These are phyloP conservation scores for Riptortus pedestris DNA, from an alignment of 1,140 invertebrate genomes.

Conservation along the genomic window DNA sequence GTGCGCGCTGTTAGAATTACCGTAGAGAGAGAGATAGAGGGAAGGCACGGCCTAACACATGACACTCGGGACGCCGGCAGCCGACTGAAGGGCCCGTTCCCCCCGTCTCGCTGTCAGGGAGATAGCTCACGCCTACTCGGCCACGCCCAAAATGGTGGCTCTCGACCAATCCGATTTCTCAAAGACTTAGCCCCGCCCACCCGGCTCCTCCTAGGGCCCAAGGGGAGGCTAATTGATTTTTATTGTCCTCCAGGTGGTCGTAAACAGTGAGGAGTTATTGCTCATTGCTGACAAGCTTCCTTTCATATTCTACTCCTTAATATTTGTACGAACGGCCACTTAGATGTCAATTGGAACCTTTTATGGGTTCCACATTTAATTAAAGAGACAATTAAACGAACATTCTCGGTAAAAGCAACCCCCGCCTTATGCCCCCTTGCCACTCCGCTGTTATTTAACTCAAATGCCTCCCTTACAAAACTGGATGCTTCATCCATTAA, in stretches of 20 bases:
- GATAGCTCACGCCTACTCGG: background rate
- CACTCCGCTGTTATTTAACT: conserved; percentile 2
- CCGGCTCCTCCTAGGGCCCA: background rate
- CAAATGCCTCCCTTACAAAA: too few species aligned
- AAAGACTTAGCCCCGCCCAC: background rate
- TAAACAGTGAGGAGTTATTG: conserved; percentile 11
- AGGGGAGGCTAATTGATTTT: conserved; percentile 6
- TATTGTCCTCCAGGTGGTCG: background rate
- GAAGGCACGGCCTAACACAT: conserved; percentile 8
- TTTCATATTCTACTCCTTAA: background rate
- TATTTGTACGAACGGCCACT: conserved; percentile 4
- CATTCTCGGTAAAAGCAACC: background rate
- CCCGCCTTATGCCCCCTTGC: background rate
- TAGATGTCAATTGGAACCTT: conserved; percentile 1
- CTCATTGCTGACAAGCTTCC: background rate
- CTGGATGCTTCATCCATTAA: too few species aligned
- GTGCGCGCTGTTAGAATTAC: background rate
- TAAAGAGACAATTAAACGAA: conserved; percentile 11
- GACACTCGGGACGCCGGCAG: conserved; percentile 6
- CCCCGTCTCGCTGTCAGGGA: background rate
- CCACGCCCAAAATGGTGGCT: background rate
- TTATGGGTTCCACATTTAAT: background rate
- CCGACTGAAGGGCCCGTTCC: background rate
- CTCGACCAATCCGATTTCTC: background rate
- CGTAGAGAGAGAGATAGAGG: background rate